phyloP scores from a whole-genome alignment of 2,113 vertebrate genomes.

The Todiramphus chloris region DNA sequence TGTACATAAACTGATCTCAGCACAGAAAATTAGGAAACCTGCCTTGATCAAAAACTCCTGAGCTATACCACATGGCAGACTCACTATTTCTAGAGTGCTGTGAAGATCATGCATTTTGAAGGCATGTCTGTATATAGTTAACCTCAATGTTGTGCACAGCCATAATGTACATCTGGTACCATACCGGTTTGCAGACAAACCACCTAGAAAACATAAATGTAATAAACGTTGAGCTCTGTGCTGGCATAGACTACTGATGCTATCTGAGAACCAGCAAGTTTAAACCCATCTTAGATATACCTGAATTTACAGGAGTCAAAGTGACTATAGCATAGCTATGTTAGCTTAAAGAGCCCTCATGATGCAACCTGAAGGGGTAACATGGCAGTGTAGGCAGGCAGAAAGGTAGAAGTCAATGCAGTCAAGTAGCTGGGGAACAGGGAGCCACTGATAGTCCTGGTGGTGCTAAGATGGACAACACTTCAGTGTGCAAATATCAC shows the following conservation, averaged over 20 bases:
- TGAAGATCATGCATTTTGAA: neutral
- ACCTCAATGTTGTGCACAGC: neutral
- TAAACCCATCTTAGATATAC: neutral
- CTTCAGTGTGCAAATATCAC: neutral
- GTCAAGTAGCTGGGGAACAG: neutral
- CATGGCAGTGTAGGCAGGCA: rapidly evolving
- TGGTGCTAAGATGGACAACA: too few relatives aligned
- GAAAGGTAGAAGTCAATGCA: neutral
- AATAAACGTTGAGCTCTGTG: neutral
- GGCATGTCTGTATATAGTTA: neutral
- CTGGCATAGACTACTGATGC: neutral
- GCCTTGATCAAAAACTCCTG: neutral
- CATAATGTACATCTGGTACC: rapidly evolving
- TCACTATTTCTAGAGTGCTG: neutral
- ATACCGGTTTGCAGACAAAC: neutral
- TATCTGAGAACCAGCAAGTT: neutral
- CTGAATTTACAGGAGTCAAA: neutral
- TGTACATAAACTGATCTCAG: neutral
- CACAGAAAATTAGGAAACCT: neutral
- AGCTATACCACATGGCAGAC: neutral
- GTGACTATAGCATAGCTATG: rapidly evolving
- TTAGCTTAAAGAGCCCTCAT: neutral
- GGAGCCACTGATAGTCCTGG: rapidly evolving
- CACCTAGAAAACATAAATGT: neutral
- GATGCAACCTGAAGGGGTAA: neutral